Evolutionary conservation across 2,113 vertebrate species (phyloP), one percentile per base, ranked within the genome.

Genomic region (Mormyrus lacerda): DNA sequence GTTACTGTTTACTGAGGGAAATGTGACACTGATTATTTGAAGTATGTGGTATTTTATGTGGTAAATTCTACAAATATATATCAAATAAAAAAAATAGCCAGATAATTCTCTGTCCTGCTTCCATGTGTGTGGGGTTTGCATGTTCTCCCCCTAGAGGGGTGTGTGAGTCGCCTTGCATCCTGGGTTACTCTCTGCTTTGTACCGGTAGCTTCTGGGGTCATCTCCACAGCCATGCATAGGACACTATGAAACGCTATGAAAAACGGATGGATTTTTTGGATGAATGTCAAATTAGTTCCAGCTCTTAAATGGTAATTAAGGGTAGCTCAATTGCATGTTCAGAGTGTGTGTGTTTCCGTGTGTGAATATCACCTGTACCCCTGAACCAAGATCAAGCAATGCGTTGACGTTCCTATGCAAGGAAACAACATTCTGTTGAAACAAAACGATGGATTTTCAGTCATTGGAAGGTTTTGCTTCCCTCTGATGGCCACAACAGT

Each of bases 401-500:
- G 31, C 35, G 35, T 79, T 39, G 15, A 79, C 35, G 35, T 19
- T 19, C 8, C 13, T 42, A 6, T 42, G 31, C 31, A 79, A 79
- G 73, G 31, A 39, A 79, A 79, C 35, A 5, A 79, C 73, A 42
- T 79, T 39, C 15, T 0, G 15, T 42, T 19, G 35, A 8, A 42
- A 31, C 27, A 3, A 4, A 79, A 42, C 17, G 10, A 27, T 50
- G 31, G 47, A 48, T 85, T 85, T 85, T 7, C n/a, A 85, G n/a
- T 85, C 21, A 50, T 10, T 27, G 24, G 27, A 27, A 31, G 6
- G 47, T n/a, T 73, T 76, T n/a, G 61, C 42, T 44, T 35, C 87
- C 65, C 87, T 88, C 87, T 88, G 35, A 65, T 76, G 87, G 87
- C 47, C 65, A 76, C 15, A n/a, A 48, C 6, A 73, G n/a, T 76